These are phyloP conservation scores for Drosophila nr. medialis DNA, from an alignment of 2,888 invertebrate genomes.

Conservation along the genomic window DNA sequence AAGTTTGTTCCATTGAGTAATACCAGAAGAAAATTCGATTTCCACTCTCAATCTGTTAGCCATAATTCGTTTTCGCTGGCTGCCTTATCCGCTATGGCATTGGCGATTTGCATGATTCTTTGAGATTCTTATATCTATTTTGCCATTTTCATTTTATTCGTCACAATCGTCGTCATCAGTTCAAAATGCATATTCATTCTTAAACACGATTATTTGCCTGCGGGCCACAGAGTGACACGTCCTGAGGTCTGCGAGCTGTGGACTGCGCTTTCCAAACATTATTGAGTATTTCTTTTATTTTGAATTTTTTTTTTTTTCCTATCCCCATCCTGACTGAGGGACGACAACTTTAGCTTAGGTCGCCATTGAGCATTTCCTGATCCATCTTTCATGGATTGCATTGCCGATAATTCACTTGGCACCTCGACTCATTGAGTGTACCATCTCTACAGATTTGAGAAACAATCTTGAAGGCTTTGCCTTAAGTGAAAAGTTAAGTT, in stretches of 20 bases:
- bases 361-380: conserved; percentile 24
- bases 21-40: conserved; percentile 18
- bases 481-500: conserved; percentile 1
- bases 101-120: conserved; percentile 54
- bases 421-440: neutral
- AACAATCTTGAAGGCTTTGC: neutral
- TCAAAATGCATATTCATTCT: conserved; percentile 47
- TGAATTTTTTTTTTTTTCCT: neutral
- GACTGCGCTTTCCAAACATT: neutral
- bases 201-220: conserved; percentile 38
- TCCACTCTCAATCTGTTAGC: conserved; percentile 14
- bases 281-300: conserved; percentile 13
- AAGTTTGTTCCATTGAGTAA: conserved; percentile 19
- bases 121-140: conserved; percentile 53
- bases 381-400: conserved; percentile 59
- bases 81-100: conserved; percentile 38
- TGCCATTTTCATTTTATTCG: conserved; percentile 34
- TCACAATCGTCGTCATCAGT: conserved; percentile 44
- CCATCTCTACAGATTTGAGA: neutral
- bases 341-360: neutral
- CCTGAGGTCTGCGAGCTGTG: conserved; percentile 36
- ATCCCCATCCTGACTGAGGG: no score
- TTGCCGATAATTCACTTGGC: conserved; percentile 4
- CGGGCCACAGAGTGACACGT: conserved; percentile 35
- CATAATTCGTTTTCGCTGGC: conserved; percentile 57